phyloP scores from a whole-genome alignment of 1,140 invertebrate species.

The Ganaspis sp. region DNA sequence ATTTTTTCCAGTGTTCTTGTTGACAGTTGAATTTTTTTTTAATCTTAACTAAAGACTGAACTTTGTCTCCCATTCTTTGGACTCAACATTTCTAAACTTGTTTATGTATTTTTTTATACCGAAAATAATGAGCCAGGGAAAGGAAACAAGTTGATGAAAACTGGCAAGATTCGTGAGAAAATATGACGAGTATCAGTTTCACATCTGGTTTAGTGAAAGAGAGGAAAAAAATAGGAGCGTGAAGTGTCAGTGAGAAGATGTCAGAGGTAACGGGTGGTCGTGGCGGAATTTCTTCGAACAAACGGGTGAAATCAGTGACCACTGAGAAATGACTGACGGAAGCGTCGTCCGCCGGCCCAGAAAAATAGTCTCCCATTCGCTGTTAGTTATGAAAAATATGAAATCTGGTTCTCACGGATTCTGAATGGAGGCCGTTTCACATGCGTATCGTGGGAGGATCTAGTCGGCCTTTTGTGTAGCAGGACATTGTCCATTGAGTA shows the following conservation, averaged over 20 bases:
- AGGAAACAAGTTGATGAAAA: conserved; percentile 8
- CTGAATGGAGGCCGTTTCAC: conserved; percentile 71
- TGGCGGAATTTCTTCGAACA: conserved; percentile 56
- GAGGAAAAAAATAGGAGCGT: conserved; percentile 13
- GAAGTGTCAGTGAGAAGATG: conserved; percentile 8
- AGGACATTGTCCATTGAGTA: conserved; percentile 76
- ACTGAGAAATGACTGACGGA: conserved; percentile 47
- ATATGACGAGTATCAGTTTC: conserved; percentile 21
- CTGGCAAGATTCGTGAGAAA: conserved; percentile 14
- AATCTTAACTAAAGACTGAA: no score
- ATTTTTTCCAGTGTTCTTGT: no score
- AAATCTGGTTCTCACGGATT: conserved; percentile 76
- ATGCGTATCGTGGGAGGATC: conserved; percentile 77
- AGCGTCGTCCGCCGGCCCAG: conserved; percentile 48
- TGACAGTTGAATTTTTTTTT: no score
- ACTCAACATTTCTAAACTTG: no score
- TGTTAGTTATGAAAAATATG: conserved; percentile 75
- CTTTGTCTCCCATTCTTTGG: no score
- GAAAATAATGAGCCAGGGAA: neutral
- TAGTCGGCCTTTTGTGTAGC: conserved; percentile 61
- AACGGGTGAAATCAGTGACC: conserved; percentile 70
- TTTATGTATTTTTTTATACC: neutral
- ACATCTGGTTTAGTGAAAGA: neutral
- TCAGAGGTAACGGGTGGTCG: conserved; percentile 24
- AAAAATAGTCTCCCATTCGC: conserved; percentile 54